Percentiles rank a stretch among this genome's conserved stretches.
These are phyloP conservation scores for Phainopepla nitens DNA, from an alignment of 2,113 vertebrate genomes.

Conservation along the genomic window DNA sequence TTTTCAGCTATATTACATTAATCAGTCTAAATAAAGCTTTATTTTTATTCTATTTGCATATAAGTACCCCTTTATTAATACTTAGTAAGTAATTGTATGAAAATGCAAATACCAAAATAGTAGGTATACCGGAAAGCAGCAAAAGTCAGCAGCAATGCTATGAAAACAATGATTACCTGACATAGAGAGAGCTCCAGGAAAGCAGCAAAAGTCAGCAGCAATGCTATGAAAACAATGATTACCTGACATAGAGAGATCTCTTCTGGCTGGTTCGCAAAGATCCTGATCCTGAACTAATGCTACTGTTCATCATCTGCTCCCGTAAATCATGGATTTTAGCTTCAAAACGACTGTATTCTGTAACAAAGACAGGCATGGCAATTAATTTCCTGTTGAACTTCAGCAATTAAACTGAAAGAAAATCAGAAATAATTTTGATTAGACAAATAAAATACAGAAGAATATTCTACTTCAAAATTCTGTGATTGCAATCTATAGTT, in stretches of 20 bases:
- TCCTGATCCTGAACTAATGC: constrained; percentile 94
- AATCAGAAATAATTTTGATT: background rate
- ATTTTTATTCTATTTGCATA: background rate
- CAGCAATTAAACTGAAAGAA: background rate
- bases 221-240: background rate
- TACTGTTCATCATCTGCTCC: constrained; percentile 99
- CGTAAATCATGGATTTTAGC: constrained; percentile 96
- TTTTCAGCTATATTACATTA: background rate
- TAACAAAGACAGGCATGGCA: background rate
- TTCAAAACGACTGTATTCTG: constrained; percentile 94
- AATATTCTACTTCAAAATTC: background rate
- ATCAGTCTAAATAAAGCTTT: background rate
- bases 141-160: background rate
- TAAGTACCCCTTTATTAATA: background rate
- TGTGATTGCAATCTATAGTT: background rate
- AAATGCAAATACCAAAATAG: background rate
- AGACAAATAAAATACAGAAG: background rate
- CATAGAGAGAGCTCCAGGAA: constrained; percentile 80
- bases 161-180: constrained; percentile 77
- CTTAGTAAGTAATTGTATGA: background rate
- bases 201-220: background rate
- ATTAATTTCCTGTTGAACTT: background rate
- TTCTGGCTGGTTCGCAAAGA: constrained; percentile 94
- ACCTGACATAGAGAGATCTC: constrained; percentile 95
- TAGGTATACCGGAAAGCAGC: background rate